Evolutionary conservation across 1,140 invertebrate genomes (phyloP).

Genomic region (Ganaspis sp.): DNA sequence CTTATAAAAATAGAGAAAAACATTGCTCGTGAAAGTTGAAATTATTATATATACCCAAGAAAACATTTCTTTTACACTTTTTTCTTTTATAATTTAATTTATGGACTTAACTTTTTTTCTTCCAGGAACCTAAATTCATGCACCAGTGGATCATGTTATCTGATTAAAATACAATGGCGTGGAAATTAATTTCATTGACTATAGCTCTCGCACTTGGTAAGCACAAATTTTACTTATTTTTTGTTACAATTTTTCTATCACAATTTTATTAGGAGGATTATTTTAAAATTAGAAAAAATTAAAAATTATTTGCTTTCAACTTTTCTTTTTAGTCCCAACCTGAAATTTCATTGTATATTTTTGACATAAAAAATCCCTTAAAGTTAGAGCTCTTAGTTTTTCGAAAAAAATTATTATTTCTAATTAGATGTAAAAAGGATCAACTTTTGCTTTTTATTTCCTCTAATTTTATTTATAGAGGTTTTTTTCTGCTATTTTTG

Average conservation of each 20-base stretch:
- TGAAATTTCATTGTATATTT: too few species aligned
- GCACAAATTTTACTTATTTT: constrained; percentile 1
- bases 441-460: too few species aligned
- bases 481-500: too few species aligned
- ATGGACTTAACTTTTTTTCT: constrained; percentile 42
- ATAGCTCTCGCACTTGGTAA: constrained; percentile 61
- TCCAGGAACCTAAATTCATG: constrained; percentile 60
- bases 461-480: too few species aligned
- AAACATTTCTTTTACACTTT: constrained; percentile 28
- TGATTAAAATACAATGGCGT: constrained; percentile 60
- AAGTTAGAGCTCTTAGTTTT: too few species aligned
- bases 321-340: too few species aligned
- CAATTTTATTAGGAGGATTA: too few species aligned
- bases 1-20: constrained; percentile 24
- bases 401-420: too few species aligned
- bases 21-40: background rate
- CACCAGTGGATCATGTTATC: constrained; percentile 62
- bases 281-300: too few species aligned
- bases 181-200: constrained; percentile 59
- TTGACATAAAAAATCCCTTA: too few species aligned
- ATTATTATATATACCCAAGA: background rate
- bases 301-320: too few species aligned
- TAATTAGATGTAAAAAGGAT: too few species aligned
- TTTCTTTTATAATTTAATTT: constrained; percentile 20
- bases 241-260: background rate